Evolutionary conservation across 2,888 invertebrate species (phyloP), one percentile per base, ranked within the genome.

Genomic region (Dioctria rufipes): DNA sequence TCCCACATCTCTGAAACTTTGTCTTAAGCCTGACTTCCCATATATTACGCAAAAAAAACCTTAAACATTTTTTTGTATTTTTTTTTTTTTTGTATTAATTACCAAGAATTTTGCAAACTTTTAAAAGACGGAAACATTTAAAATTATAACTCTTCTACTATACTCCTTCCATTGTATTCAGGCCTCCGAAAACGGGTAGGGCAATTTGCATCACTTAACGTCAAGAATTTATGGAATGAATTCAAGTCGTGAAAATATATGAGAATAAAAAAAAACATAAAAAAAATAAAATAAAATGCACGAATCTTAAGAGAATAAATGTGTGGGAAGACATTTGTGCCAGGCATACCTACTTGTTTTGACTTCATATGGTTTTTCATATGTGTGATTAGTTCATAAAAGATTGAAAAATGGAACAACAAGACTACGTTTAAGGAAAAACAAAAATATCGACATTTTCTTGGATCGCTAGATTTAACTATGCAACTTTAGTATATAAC

Each of bases 91-190:
- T 3, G 25, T 25, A 25, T 25, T 25, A 25, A 25, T 25, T 25
- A 25, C 25, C 25, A 60, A n/a, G 5, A 60, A 60, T 3, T 60
- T 25, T 4, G 11, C 25, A 5, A n/a, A 60, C n/a, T 11, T 60
- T 60, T 60, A 9, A 60, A 60, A 60, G 60, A n/a, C 60, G 60
- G 60, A 60, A 60, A 60, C 13, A 60, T 60, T 60, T 60, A 60
- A 60, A 9, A 60, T 60, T 4, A n/a, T 25, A n/a, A 60, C 25
- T 25, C 25, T 25, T 25, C 25, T 25, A 60, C 0, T 6, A 8
- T 60, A 11, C n/a, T 60, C n/a, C 13, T 60, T 25, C 60, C 13
- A 60, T 60, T 60, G 60, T 60, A 13, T 60, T 60, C 13, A 5
- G n/a, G 5, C 5, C 9, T 11, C n/a, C 13, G 11, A 6, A 60